A percentile compares a stretch with the other conserved stretches of the same genome.
Conservation (phyloP, 1,140 invertebrate genomes). For the Drosophila jambulina region DNA sequence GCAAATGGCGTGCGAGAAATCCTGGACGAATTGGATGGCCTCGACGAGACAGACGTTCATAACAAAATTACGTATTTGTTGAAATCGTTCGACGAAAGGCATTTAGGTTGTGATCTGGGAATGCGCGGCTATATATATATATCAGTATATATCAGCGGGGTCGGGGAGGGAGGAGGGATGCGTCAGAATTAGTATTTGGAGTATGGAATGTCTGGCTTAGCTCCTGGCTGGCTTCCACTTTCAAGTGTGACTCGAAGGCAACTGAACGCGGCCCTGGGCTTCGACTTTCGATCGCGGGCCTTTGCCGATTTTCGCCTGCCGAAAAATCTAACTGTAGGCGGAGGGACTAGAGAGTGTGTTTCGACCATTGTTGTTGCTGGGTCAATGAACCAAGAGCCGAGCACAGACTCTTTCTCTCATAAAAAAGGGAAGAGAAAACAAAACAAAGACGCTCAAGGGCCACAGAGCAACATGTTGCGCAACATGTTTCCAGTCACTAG, state of each 20-base stretch:
- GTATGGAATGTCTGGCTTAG: slow-evolving; percentile 12
- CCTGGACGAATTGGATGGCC: slow-evolving; percentile 76
- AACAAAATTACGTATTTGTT: slow-evolving; percentile 78
- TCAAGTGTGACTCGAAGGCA: slow-evolving; percentile 55
- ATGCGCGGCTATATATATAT: slow-evolving; percentile 46
- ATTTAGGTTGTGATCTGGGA: slow-evolving; percentile 66
- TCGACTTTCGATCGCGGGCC: background rate
- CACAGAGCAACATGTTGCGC: slow-evolving; percentile 6
- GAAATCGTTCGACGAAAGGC: slow-evolving; percentile 75
- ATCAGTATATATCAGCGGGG: slow-evolving; percentile 45
- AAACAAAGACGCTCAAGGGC: slow-evolving; percentile 39
- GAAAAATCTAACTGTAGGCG: slow-evolving; percentile 49
- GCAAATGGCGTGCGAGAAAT: slow-evolving; percentile 72
- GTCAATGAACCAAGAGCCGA: slow-evolving; percentile 65
- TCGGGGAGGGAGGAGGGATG: slow-evolving; percentile 7
- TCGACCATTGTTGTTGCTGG: slow-evolving; percentile 55
- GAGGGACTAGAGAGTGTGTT: slow-evolving; percentile 36
- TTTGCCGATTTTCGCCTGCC: background rate
- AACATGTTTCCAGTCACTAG: background rate
- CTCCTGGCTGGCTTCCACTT: slow-evolving; percentile 64
- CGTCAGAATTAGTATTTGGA: slow-evolving; percentile 30
- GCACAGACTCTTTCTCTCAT: slow-evolving; percentile 26
- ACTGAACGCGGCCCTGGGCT: slow-evolving; percentile 51
- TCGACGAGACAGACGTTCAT: slow-evolving; percentile 76
- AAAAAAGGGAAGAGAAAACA: slow-evolving; percentile 41